Base-by-base conservation (phyloP, 2,888 invertebrate species). In the Ennomos quercinarius region DNA sequence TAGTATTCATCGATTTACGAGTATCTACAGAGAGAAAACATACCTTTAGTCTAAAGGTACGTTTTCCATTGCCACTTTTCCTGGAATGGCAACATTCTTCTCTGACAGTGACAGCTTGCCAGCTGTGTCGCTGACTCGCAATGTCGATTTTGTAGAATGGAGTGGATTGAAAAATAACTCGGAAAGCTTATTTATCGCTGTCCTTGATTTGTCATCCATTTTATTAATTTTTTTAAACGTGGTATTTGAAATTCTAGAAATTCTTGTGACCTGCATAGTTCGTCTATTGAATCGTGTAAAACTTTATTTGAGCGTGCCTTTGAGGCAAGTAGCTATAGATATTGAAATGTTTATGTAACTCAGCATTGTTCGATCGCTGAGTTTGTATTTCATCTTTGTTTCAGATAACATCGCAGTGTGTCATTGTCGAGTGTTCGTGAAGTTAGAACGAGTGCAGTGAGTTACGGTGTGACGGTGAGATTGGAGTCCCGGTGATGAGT, bases 141-240 rank as follows among this genome's bases (percentile, higher is more conserved):
- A 89, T 86, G 84, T 83, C 72, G 79, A 43, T 56, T 43, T 44
- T 61, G 51, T 51, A 61, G 43, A 59, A 46, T 61, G 43, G 57
- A 55, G 11, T 84, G 27, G 27, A 82, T 83, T 86, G 86, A 89
- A 91, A 89, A 89, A 89, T 89, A 89, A 80, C 77, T 86, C 80
- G 78, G 80, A 82, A 84, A 85, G 73, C 79, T 74, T 80, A 83
- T 74, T 9, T 9, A 76, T 79, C 17, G 1, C 81, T 84, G 87
- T 86, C 89, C 87, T 91, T 89, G 91, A 85, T 89, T 88, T 90
- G 91, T 91, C 91, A 90, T 89, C 89, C 84, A 85, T 87, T 86
- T 77, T 81, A 80, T 80, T 82, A 82, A 78, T 82, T 87, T 84
- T 74, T 76, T 66, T 71, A 83, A 87, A 84, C 86, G 84, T 87